Evolutionary conservation across 2,797 vertebrate species (phyloP), one percentile per base, ranked within the genome.

Genomic region (Chelonia mydas): DNA sequence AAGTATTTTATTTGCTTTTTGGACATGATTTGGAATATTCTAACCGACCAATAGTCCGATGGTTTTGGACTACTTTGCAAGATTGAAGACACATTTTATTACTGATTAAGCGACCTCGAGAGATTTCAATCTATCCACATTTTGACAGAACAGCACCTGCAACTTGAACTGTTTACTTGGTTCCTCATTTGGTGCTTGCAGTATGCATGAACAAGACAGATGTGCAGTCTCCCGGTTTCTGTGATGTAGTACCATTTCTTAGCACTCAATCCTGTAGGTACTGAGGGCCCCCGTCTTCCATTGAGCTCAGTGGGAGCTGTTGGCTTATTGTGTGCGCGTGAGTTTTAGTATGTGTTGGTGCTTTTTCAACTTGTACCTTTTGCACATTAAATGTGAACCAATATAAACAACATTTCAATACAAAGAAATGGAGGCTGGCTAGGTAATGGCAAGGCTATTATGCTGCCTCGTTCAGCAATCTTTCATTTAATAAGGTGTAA

Each of bases 171-270:
- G 65, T 15, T 28, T 1, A 4, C 3, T 3, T 3, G 9, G 85
- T 1, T 2, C 1, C 47, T 0, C 2, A 27, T 0, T 72, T 47
- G 83, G 4, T 27, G 81, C 19, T 65, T 5, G 1, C 0, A 0
- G 0, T 15, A 10, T 9, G 31, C 4, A 1, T 1, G 83, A 45
- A 2, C 3, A 0, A 0, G 10, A 2, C 1, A 2, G 31, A 3
- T 1, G 6, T 16, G 57, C 16, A 53, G 55, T 28, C 12, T 15
- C 25, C 37, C 3, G 31, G 3, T 23, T 1, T 0, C 55, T 53
- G 15, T 88, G 77, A 11, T 21, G 2, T n/a, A 2, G 10, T 5
- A 33, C 5, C 45, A 3, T 10, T 17, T 31, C 77, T 59, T 2
- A 12, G 6, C 25, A 31, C 3, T 45, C 0, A 0, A 1, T 55